These are phyloP conservation scores for Drosophila cardini DNA, from an alignment of 1,140 invertebrate species.

Conservation along the genomic window DNA sequence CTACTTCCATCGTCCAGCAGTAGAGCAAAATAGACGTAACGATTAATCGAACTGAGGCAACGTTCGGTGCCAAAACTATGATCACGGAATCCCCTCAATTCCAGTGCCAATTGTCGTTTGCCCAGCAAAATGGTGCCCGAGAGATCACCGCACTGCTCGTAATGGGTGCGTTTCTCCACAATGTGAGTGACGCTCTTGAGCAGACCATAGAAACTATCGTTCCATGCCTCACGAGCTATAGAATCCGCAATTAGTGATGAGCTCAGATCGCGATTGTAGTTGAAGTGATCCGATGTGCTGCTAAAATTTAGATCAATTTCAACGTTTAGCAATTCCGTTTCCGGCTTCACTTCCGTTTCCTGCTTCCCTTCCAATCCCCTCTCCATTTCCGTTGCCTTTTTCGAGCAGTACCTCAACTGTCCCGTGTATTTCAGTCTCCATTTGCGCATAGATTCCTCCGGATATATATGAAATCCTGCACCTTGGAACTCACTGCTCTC, in stretches of 20 bases:
- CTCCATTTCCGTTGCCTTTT: not conserved
- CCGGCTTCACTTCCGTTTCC: not conserved
- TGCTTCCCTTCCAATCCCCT: not conserved
- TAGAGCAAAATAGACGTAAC: slow-evolving; percentile 79
- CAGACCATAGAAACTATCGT: slow-evolving; percentile 72
- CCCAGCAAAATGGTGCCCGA: slow-evolving; percentile 43
- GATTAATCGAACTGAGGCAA: slow-evolving; percentile 78
- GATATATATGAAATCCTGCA: slow-evolving; percentile 71
- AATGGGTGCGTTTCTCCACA: slow-evolving; percentile 71
- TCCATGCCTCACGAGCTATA: slow-evolving; percentile 77
- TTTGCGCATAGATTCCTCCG: slow-evolving; percentile 65
- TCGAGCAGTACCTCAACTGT: slow-evolving; percentile 10
- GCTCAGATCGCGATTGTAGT: slow-evolving; percentile 76
- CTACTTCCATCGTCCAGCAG: slow-evolving; percentile 77
- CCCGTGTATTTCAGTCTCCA: slow-evolving; percentile 70
- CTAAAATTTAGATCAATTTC: slow-evolving; percentile 60
- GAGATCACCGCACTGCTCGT: slow-evolving; percentile 69
- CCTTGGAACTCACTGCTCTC: slow-evolving; percentile 73
- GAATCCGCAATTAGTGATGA: slow-evolving; percentile 75
- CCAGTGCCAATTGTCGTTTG: not conserved
- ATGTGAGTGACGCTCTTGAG: slow-evolving; percentile 62
- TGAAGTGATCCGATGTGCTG: slow-evolving; percentile 62
- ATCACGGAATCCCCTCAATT: slow-evolving; percentile 67
- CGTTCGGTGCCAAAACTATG: slow-evolving; percentile 81
- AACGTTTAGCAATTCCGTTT: slow-evolving; percentile 42